phyloP scores from a whole-genome alignment of 2,113 vertebrate species.

The Delphinapterus leucas region DNA sequence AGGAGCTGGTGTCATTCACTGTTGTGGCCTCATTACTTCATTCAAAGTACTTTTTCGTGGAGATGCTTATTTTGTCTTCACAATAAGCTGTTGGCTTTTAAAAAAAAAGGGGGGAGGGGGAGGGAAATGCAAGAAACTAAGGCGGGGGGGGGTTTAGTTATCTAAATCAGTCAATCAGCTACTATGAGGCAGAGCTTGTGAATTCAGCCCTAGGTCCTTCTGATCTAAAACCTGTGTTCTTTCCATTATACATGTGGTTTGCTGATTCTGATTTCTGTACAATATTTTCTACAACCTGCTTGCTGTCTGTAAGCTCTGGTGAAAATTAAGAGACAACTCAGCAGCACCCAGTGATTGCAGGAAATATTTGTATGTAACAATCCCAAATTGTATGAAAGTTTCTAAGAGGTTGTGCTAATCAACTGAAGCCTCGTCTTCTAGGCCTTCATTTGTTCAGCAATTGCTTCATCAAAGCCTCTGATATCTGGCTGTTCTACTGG shows the following conservation, averaged over 20 bases:
- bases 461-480: neutral
- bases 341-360: neutral
- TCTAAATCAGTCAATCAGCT: neutral
- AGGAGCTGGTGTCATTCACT: neutral
- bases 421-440: neutral
- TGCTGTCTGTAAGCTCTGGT: neutral
- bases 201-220: neutral
- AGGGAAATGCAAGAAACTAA: neutral
- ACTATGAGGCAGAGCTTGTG: neutral
- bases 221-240: neutral
- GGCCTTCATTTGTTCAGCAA: neutral
- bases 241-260: neutral
- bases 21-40: neutral
- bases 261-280: neutral
- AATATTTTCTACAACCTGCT: neutral
- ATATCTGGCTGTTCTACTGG: neutral
- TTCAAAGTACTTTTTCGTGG: neutral
- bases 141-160: neutral
- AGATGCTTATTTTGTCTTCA: neutral
- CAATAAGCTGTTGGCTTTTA: neutral
- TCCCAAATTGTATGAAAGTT: neutral
- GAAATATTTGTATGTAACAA: neutral
- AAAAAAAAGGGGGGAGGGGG: neutral
- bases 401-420: neutral
- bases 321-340: neutral